Conservation (phyloP, 2,888 invertebrate genomes). For the Chesias legatella region DNA sequence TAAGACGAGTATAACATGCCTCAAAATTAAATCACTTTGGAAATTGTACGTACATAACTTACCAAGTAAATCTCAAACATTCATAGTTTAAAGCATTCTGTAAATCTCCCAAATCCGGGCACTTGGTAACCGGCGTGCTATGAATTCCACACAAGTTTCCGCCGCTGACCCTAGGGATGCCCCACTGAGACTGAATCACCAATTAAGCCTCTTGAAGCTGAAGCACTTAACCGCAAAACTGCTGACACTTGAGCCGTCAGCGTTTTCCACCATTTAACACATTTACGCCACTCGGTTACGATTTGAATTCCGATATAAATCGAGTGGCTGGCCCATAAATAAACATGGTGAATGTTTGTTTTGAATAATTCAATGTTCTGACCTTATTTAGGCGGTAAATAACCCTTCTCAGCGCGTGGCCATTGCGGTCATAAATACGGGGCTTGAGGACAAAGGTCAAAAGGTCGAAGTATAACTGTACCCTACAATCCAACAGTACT, state of each 20-base stretch:
- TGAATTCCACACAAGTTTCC: conserved; percentile 6
- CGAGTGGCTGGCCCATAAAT: conserved; percentile 23
- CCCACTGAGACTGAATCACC: conserved; percentile 4
- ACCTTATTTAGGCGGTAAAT: conserved; percentile 31
- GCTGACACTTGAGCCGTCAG: not conserved
- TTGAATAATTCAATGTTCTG: conserved; percentile 35
- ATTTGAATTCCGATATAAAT: conserved; percentile 23
- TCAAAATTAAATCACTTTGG: too few species aligned
- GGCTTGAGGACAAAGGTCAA: conserved; percentile 9
- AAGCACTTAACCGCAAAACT: conserved; percentile 14
- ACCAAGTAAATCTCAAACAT: not conserved
- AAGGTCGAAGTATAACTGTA: conserved; percentile 10
- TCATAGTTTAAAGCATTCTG: conserved; percentile 1
- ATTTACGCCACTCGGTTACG: conserved; percentile 11
- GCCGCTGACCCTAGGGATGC: conserved; percentile 3
- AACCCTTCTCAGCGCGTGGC: conserved; percentile 30
- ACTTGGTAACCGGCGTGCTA: not conserved
- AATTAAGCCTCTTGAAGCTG: conserved; percentile 15
- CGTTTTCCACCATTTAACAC: conserved; percentile 13
- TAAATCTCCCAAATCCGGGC: not conserved
- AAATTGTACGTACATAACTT: not conserved
- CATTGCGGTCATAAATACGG: conserved; percentile 18
- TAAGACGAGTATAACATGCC: too few species aligned
- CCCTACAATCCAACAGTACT: too few species aligned
- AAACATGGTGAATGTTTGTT: conserved; percentile 26